phyloP scores from a whole-genome alignment of 1,140 invertebrate genomes.

The Philotrypesis tridentata region DNA sequence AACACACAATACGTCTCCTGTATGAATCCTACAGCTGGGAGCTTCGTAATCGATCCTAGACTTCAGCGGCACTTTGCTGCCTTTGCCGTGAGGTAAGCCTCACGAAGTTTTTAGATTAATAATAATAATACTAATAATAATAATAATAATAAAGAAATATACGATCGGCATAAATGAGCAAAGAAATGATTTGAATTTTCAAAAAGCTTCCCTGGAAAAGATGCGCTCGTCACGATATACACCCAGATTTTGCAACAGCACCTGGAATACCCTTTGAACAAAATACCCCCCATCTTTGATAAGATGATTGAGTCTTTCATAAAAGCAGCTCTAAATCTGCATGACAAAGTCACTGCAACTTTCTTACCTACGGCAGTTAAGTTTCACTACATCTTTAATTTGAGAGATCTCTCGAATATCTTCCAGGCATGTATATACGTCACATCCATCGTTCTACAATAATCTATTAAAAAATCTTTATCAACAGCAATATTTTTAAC shows the following conservation, averaged over 20 bases:
- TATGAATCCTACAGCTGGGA: conserved; percentile 97
- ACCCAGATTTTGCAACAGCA: conserved; percentile 88
- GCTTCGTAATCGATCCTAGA: conserved; percentile 93
- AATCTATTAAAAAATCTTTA: neutral
- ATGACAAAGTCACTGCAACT: conserved; percentile 82
- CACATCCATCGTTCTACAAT: neutral
- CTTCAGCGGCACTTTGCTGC: conserved; percentile 95
- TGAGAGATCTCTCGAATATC: conserved; percentile 93
- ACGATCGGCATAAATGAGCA: conserved; percentile 6
- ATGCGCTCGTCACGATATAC: conserved; percentile 89
- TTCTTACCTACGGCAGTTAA: conserved; percentile 95
- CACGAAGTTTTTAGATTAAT: conserved; percentile 9
- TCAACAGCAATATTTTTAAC: neutral
- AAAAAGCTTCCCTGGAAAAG: conserved; percentile 85
- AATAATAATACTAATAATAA: too few species aligned
- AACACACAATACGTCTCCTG: conserved; percentile 95
- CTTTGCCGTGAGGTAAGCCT: conserved; percentile 84
- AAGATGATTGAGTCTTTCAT: conserved; percentile 79
- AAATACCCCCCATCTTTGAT: conserved; percentile 78
- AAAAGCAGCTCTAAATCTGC: conserved; percentile 82
- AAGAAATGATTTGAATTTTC: neutral
- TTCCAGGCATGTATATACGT: conserved; percentile 80
- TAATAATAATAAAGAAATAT: conserved; percentile 27
- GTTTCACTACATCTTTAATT: conserved; percentile 96
- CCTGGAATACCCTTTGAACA: conserved; percentile 79